Base-by-base conservation (phyloP, 2,113 vertebrate genomes). In the Bombycilla garrulus region DNA sequence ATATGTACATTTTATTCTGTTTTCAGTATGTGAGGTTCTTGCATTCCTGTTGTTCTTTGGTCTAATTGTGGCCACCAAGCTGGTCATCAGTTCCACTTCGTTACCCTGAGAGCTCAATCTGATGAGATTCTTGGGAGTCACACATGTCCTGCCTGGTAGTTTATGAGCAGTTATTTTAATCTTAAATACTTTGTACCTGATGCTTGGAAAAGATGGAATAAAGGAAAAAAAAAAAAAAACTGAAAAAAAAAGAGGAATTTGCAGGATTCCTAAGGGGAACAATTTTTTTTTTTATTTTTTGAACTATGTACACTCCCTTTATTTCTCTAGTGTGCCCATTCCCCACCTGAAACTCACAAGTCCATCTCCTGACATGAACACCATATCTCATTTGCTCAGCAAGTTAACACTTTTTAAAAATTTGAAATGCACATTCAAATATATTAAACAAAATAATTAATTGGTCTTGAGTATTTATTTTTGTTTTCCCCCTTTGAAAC, bases 31-130 rank as follows among this genome's bases (percentile, higher is more conserved):
- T 36, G n/a, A 50, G 6, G 22, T 81, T 95, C 33, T 54, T 90
- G 64, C 35, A 28, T 58, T 94, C 29, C 58, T 88, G 62, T 93
- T 96, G 54, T 88, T 95, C 86, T 82, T 93, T 70, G 62, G 35
- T 81, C 60, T 95, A 92, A 88, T 88, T 83, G 92, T 77, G 79
- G 42, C 64, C 86, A 81, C 89, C 48, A 69, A 92, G 56, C 60
- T 86, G 91, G 51, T 47, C 82, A 74, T 94, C 86, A 93, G 94
- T 94, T 94, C 76, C n/a, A 54, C 88, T 92, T 90, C 12, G 31
- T 95, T 94, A 90, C 56, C 60, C 35, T 58, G 40, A 36, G n/a
- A 77, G 79, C 50, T 81, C 18, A 70, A 21, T 47, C 79, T 77
- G 88, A 90, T 86, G 71, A 66, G 80, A 44, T 93, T 51, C 53